A percentile compares a stretch with the other conserved stretches of the same genome.
Evolutionary conservation across 1,140 invertebrate genomes (phyloP).

Genomic region (Eurosta solidaginis): DNA sequence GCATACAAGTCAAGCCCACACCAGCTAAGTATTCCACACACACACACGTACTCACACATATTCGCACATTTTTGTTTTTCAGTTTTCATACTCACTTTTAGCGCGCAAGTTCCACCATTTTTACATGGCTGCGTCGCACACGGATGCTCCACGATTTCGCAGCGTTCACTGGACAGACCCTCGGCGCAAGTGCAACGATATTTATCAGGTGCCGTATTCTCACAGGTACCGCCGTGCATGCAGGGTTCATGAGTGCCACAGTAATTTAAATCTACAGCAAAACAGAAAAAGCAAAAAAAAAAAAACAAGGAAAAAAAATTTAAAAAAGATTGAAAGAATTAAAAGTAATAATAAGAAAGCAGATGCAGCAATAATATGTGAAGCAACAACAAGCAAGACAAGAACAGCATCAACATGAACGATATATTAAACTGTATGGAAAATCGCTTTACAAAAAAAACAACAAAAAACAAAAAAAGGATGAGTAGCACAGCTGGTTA

Average conservation of each 20-base stretch:
- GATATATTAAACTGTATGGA: conserved; percentile 18
- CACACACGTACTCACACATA: no score
- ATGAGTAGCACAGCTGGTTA: neutral
- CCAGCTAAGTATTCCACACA: no score
- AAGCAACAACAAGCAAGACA: neutral
- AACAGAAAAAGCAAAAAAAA: conserved; percentile 27
- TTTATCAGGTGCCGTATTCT: conserved; percentile 90
- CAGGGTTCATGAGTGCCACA: conserved; percentile 97
- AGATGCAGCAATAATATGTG: neutral
- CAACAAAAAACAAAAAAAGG: no score
- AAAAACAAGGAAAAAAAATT: no score
- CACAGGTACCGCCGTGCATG: conserved; percentile 92
- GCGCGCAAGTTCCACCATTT: conserved; percentile 79
- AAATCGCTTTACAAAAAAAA: neutral
- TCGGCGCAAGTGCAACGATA: conserved; percentile 90
- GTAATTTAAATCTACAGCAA: conserved; percentile 85
- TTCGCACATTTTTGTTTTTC: no score
- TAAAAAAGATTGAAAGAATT: neutral
- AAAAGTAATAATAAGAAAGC: conserved; percentile 22
- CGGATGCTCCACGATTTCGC: conserved; percentile 89
- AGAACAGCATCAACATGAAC: neutral
- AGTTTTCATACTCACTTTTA: conserved; percentile 47
- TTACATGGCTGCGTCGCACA: conserved; percentile 86
- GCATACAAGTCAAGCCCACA: neutral
- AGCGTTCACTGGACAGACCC: conserved; percentile 88